phyloP scores from a whole-genome alignment of 1,140 invertebrate genomes.

The Sarcophaga bullata region DNA sequence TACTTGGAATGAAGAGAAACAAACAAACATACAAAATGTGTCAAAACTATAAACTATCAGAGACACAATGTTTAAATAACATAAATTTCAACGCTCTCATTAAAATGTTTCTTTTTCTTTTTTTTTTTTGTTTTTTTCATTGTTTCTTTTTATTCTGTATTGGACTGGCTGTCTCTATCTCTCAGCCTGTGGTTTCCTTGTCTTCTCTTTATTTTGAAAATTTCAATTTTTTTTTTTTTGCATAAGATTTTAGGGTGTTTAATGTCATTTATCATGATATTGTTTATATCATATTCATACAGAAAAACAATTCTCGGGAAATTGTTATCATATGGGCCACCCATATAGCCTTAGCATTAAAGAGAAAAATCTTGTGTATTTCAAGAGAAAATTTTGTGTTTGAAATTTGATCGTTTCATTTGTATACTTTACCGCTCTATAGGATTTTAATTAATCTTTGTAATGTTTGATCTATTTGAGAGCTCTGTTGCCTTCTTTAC shows the following conservation, averaged over 20 bases:
- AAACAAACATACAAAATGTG: background rate
- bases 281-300: background rate
- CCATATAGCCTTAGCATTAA: background rate
- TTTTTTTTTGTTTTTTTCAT: background rate
- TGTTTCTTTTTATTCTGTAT: too few species aligned
- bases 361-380: background rate
- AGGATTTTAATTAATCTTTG: slow-evolving; percentile 9
- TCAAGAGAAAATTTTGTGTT: background rate
- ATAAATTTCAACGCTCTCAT: slow-evolving; percentile 47
- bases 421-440: background rate
- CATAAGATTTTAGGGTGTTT: background rate
- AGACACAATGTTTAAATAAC: slow-evolving; percentile 39
- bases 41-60: slow-evolving; percentile 31
- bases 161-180: too few species aligned
- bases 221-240: background rate
- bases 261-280: slow-evolving; percentile 19
- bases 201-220: too few species aligned
- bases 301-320: background rate
- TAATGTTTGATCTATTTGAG: background rate
- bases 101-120: slow-evolving; percentile 5
- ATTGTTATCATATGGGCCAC: background rate
- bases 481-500: background rate
- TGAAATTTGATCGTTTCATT: slow-evolving; percentile 14
- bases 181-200: too few species aligned
- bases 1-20: background rate